Base-by-base conservation (phyloP, 2,113 vertebrate genomes). In the Suricata suricatta region DNA sequence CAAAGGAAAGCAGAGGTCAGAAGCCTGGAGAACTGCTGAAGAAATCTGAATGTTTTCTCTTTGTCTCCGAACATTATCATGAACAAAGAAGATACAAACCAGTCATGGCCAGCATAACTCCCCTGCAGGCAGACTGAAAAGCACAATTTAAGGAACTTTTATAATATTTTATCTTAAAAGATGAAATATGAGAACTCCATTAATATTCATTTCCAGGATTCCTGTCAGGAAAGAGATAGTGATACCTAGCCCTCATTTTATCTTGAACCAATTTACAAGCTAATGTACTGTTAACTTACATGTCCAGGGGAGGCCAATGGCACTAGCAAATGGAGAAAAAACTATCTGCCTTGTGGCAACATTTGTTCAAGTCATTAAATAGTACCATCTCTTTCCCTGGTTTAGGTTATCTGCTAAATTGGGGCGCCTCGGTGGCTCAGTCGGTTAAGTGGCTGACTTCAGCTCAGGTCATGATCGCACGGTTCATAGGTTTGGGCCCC, bases 1-100 rank as follows among this genome's bases (percentile, higher is more conserved):
- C 99, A 99, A 96, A 99, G 98, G 98, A 99, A 99, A 5, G 99
- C 99, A 17, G 99, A 99, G 71, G 98, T 96, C 38, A 99, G 99
- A 97, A 99, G 99, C 91, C 90, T 86, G 80, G 99, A 99, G 92
- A 99, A 99, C 13, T 86, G 98, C 86, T 99, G 99, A 15, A 99
- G 98, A 96, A 99, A 98, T 0, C 1, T 86, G 66, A 99, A 97
- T 23, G 99, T 99, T 84, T 98, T 99, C 44, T 99, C 98, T 84
- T n/a, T 44, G 11, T 99, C 98, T 25, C 99, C 99, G 0, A 98
- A 97, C 99, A 99, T 99, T 72, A 99, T 97, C 95, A 99, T 98
- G 98, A 99, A 99, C 16, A 99, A 96, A 9, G 99, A 99, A 95
- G 99, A 99, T 0, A 98, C 98, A 98, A 99, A 99, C 99, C 99